Evolutionary conservation across 2,797 vertebrate species (phyloP).

Genomic region (Heterohyrax brucei): DNA sequence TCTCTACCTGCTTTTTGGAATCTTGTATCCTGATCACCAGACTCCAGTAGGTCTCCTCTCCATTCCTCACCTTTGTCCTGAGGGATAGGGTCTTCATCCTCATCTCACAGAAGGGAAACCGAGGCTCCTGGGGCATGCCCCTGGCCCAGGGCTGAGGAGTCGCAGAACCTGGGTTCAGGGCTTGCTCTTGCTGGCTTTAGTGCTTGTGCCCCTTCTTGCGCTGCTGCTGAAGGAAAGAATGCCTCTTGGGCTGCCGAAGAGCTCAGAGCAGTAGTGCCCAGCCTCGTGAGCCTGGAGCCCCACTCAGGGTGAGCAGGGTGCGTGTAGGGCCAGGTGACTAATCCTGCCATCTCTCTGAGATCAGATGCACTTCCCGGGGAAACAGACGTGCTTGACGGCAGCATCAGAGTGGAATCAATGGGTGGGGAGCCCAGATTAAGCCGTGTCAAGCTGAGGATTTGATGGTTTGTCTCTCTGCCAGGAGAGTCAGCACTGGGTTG

Average conservation of each 20-base stretch:
- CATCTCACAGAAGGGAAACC: neutral
- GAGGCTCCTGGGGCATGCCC: neutral
- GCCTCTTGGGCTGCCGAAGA: fast-evolving
- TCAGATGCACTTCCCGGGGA: constrained; percentile 74
- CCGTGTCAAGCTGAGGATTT: constrained; percentile 80
- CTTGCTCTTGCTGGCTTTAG: neutral
- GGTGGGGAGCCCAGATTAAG: constrained; percentile 84
- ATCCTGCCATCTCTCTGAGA: constrained; percentile 82
- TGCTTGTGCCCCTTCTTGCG: neutral
- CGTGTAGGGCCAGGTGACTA: constrained; percentile 14
- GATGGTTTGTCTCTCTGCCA: constrained; percentile 87
- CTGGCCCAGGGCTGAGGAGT: fast-evolving
- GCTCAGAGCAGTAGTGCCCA: neutral
- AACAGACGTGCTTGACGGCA: constrained; percentile 82
- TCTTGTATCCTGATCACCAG: neutral
- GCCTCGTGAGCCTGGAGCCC: neutral
- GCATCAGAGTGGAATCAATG: constrained; percentile 84
- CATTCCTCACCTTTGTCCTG: neutral
- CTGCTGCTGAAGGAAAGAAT: neutral
- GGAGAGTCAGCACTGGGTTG: constrained; percentile 75
- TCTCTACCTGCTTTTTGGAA: neutral
- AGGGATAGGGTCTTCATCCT: neutral
- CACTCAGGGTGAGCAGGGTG: fast-evolving
- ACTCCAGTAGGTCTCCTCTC: neutral
- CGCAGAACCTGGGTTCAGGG: fast-evolving